Base-by-base conservation (phyloP, 2,113 vertebrate species). In the Entelurus aequoreus region DNA sequence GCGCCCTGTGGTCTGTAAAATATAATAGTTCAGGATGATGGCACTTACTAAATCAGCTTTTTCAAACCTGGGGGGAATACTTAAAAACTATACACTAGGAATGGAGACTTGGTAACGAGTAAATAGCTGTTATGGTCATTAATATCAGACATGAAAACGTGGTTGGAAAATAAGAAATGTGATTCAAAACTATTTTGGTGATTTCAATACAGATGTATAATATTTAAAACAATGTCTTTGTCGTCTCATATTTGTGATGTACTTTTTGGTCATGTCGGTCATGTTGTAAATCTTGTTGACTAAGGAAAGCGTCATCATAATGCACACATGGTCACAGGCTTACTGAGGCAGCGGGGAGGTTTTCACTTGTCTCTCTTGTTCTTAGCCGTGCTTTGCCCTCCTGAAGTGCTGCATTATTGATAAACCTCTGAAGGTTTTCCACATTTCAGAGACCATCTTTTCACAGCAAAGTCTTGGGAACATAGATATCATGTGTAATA, bases 351-450 rank as follows among this genome's bases (percentile, higher is more conserved):
- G 59, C 50, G 14, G 16, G 36, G 51, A 61, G 57, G 67, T 60
- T 76, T 63, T 72, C 67, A 77, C 68, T 52, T 11, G 9, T 40
- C 38, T 38, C 28, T 50, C 54, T 51, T 63, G n/a, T 13, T 62
- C 60, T 56, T 57, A 55, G 65, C 62, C 53, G 51, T 69, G 11
- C 51, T 72, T 71, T 65, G 65, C 4, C 53, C 62, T 10, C 35
- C 42, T 11, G 49, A 15, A 46, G 16, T 52, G 48, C 49, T 83
- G 65, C 60, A 76, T 80, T 82, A 84, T 80, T 76, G 69, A 81
- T 78, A 62, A 71, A 68, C 44, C 57, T 38, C 53, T 66, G 44
- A 48, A 66, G 73, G 62, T 53, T 77, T 78, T 77, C 76, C 69
- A 64, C 19, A 8, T 58, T 68, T 50, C 44, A 46, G 42, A 48